phyloP scores from a whole-genome alignment of 2,113 vertebrate species.

The Dasypus novemcinctus region DNA sequence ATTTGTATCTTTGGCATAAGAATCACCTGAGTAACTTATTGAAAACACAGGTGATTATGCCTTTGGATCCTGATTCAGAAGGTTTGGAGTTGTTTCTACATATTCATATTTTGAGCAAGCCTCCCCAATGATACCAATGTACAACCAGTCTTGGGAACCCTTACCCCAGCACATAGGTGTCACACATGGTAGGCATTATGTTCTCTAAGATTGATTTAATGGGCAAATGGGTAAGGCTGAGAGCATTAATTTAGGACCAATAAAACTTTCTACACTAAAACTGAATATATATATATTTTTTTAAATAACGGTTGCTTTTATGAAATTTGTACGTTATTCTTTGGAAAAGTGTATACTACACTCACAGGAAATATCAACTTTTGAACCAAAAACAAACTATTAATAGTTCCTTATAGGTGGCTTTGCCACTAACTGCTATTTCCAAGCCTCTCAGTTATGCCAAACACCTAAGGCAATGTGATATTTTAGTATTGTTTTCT shows the following conservation, averaged over 20 bases:
- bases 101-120: neutral
- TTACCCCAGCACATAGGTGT: neutral
- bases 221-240: neutral
- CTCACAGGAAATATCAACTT: neutral
- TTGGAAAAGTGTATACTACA: neutral
- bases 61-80: neutral
- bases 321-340: neutral
- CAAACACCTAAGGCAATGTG: neutral
- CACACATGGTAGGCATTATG: neutral
- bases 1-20: neutral
- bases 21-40: neutral
- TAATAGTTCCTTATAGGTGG: neutral
- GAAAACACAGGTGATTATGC: neutral
- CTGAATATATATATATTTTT: neutral
- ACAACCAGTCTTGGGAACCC: neutral
- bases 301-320: neutral
- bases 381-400: neutral
- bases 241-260: conserved; percentile 10
- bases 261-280: neutral
- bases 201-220: neutral
- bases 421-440: neutral
- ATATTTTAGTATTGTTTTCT: neutral
- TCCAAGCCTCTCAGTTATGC: neutral
- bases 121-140: neutral
- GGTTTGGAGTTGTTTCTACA: neutral